phyloP scores from a whole-genome alignment of 1,140 invertebrate species.

The Leptopilina boulardi region DNA sequence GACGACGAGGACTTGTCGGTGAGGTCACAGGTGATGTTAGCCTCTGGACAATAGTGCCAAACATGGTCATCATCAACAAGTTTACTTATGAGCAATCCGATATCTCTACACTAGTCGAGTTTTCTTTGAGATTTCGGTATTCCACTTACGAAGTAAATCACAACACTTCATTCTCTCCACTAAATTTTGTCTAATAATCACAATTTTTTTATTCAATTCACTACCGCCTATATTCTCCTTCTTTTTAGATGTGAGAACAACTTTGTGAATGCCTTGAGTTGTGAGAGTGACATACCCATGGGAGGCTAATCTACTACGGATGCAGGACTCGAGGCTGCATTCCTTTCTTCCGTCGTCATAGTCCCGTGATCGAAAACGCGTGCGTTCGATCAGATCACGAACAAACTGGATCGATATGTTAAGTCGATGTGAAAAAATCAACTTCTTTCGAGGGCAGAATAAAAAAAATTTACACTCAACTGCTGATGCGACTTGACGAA shows the following conservation, averaged over 20 bases:
- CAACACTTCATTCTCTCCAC: constrained; percentile 15
- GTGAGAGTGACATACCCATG: neutral
- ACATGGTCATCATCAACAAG: constrained; percentile 73
- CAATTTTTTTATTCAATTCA: neutral
- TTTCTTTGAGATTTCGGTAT: neutral
- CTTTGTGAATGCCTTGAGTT: neutral
- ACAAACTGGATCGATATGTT: neutral
- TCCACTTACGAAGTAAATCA: neutral
- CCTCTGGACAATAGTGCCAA: constrained; percentile 76
- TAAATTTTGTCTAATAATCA: neutral
- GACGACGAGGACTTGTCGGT: constrained; percentile 67
- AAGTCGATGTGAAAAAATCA: neutral
- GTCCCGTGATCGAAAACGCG: constrained; percentile 21
- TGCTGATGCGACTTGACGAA: constrained; percentile 32
- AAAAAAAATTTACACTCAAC: neutral
- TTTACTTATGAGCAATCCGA: constrained; percentile 20
- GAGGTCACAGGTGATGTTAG: constrained; percentile 74
- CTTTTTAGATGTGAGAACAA: neutral
- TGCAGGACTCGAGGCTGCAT: constrained; percentile 24
- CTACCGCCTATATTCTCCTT: neutral
- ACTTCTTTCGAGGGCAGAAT: neutral
- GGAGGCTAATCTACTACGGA: constrained; percentile 24
- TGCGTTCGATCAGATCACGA: constrained; percentile 12
- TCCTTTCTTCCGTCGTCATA: constrained; percentile 25
- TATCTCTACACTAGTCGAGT: constrained; percentile 30